A percentile compares a stretch with the other conserved stretches of the same genome.
Evolutionary conservation across 2,888 invertebrate species (phyloP).

Genomic region (Parelbella ahira): DNA sequence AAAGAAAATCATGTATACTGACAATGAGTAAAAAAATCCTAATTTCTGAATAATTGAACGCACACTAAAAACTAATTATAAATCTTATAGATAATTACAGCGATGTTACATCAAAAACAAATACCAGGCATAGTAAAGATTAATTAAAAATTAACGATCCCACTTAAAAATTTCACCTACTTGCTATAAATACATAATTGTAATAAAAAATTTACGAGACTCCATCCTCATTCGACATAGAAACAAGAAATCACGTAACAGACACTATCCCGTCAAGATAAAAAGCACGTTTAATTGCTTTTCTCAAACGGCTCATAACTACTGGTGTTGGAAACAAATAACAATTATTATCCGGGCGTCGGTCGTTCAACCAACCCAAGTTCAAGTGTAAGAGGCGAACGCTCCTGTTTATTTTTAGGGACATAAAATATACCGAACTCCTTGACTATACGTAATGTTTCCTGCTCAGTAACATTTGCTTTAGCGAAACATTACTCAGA

Average conservation of each 20-base stretch:
- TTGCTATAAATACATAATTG: no score
- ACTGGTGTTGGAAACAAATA: conserved; percentile 30
- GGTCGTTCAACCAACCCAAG: conserved; percentile 68
- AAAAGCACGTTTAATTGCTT: conserved; percentile 18
- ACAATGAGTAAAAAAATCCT: no score
- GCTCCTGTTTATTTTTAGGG: conserved; percentile 67
- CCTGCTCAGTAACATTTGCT: conserved; percentile 36
- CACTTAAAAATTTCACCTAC: no score
- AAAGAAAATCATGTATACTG: no score
- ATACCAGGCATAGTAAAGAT: no score
- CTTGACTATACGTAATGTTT: conserved; percentile 48
- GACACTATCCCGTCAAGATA: conserved; percentile 5
- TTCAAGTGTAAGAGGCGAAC: conserved; percentile 65
- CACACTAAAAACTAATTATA: no score
- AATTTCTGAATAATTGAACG: no score
- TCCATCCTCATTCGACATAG: background rate
- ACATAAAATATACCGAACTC: conserved; percentile 60
- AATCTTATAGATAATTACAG: no score
- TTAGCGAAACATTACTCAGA: conserved; percentile 23
- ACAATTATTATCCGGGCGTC: conserved; percentile 47
- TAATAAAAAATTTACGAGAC: background rate
- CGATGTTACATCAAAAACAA: no score
- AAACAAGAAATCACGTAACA: background rate
- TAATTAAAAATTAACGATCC: no score
- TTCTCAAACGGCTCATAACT: conserved; percentile 21